Evolutionary conservation across 92 coral and sea anemone genomes (phyloP).

Genomic region (Paramuricea clavata): DNA sequence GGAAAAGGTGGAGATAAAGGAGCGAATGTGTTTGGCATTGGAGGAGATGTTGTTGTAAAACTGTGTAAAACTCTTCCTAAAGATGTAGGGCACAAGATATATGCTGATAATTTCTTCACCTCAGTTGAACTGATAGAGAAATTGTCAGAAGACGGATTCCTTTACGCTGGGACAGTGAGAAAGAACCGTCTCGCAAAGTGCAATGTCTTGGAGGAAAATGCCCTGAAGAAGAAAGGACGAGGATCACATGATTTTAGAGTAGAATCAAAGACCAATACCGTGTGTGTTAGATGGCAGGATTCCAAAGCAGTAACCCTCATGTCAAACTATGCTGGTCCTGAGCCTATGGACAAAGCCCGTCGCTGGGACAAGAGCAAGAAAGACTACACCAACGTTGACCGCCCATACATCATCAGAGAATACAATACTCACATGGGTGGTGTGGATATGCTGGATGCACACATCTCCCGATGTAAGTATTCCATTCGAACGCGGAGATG

Average conservation of each 20-base stretch:
- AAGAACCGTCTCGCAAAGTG: constrained; percentile 10
- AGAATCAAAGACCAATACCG: constrained; percentile 2
- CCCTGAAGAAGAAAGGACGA: constrained; percentile 6
- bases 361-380: constrained; percentile 32
- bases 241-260: constrained; percentile 27
- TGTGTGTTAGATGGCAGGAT: constrained; percentile 42
- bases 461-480: not conserved
- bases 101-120: not conserved
- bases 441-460: constrained; percentile 36
- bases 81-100: not conserved
- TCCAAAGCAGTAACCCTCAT: constrained; percentile 21
- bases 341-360: constrained; percentile 37
- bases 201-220: not conserved
- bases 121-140: not conserved
- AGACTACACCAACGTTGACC: constrained; percentile 20
- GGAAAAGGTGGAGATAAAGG: constrained; percentile 6
- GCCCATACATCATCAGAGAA: constrained; percentile 25
- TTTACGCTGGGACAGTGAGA: not conserved
- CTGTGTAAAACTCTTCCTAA: not conserved
- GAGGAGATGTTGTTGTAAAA: not conserved
- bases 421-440: constrained; percentile 47
- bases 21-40: not conserved
- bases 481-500: constrained; percentile 28
- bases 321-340: constrained; percentile 39
- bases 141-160: not conserved